Conservation (phyloP, 2,888 invertebrate species). For the Volucella bombylans region DNA sequence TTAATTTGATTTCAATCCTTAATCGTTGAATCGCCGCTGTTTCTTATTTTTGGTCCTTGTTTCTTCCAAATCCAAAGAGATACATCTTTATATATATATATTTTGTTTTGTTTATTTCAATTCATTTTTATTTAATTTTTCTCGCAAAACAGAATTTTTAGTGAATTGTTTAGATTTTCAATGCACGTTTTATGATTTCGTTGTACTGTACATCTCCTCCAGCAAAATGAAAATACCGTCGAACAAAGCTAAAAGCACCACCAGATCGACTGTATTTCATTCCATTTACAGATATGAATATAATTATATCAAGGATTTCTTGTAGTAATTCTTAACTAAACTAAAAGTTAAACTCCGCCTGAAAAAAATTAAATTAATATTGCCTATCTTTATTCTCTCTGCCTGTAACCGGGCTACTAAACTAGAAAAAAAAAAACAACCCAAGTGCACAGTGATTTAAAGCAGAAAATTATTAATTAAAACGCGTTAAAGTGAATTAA, state of each 20-base stretch:
- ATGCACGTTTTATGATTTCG: not conserved
- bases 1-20: too few relatives aligned
- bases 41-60: too few relatives aligned
- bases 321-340: conserved; percentile 15
- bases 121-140: too few relatives aligned
- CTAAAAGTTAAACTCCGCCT: not conserved
- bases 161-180: not conserved
- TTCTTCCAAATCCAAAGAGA: too few relatives aligned
- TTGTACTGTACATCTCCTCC: not conserved
- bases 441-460: conserved; percentile 42
- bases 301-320: conserved; percentile 1
- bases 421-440: not conserved
- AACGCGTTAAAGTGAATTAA: conserved; percentile 56
- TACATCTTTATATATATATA: too few relatives aligned
- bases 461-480: conserved; percentile 44
- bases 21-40: too few relatives aligned
- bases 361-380: conserved; percentile 10
- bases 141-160: not conserved
- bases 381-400: not conserved
- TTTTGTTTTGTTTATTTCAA: too few relatives aligned
- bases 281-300: conserved; percentile 23
- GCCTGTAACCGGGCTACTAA: not conserved
- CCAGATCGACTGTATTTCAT: not conserved
- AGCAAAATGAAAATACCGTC: conserved; percentile 18
- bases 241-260: not conserved